Evolutionary conservation across 2,113 vertebrate species (phyloP).

Genomic region (Anhinga anhinga): DNA sequence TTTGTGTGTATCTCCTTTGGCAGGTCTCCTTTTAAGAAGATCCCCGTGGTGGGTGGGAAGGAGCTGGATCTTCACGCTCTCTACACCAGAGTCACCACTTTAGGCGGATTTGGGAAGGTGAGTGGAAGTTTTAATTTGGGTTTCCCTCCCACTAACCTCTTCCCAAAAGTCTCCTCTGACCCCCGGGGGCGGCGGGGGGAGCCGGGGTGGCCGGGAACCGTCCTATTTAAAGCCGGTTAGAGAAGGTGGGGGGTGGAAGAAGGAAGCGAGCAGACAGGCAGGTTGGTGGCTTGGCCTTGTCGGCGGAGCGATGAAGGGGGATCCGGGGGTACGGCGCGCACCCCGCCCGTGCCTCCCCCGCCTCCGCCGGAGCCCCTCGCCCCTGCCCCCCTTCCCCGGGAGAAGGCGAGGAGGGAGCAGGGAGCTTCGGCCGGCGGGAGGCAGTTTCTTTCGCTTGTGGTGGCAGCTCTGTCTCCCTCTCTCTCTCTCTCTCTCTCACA

Average conservation of each 20-base stretch:
- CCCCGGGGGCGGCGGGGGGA: constrained; percentile 70
- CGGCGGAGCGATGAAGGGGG: constrained; percentile 69
- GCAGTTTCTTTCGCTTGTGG: constrained; percentile 45
- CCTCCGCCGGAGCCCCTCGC: background rate
- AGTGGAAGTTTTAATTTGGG: constrained; percentile 85
- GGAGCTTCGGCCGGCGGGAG: background rate
- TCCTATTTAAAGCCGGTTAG: constrained; percentile 64
- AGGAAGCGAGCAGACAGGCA: constrained; percentile 65
- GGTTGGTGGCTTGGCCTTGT: constrained; percentile 88
- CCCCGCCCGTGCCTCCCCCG: background rate
- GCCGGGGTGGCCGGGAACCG: constrained; percentile 50
- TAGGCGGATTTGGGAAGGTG: constrained; percentile 99
- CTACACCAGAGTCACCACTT: constrained; percentile 97
- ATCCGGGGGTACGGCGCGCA: constrained; percentile 73
- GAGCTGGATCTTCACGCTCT: constrained; percentile 97
- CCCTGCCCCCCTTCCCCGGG: background rate
- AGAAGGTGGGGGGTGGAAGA: constrained; percentile 64
- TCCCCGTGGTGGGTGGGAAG: constrained; percentile 96
- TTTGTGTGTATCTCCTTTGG: constrained; percentile 71
- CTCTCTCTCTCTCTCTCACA: background rate
- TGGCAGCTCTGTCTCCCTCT: constrained; percentile 16
- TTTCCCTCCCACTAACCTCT: constrained; percentile 77
- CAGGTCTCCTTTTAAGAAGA: constrained; percentile 98
- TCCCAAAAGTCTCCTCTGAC: constrained; percentile 76
- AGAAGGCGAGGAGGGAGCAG: background rate